A percentile compares a stretch with the other conserved stretches of the same genome.
Evolutionary conservation across 2,113 vertebrate species (phyloP).

Genomic region (Anolis sagrei): DNA sequence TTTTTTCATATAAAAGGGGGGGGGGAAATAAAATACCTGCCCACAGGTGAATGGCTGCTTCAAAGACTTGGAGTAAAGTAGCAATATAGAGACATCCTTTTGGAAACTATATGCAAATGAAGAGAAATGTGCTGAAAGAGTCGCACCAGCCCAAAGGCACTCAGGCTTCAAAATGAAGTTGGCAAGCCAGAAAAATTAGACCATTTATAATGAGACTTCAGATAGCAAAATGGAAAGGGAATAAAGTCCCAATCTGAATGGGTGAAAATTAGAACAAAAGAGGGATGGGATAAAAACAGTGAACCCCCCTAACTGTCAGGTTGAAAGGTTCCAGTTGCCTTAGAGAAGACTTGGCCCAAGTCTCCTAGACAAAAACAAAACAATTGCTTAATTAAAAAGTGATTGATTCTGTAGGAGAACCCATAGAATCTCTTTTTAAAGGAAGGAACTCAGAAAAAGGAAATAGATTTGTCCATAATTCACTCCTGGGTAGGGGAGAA

Average conservation of each 20-base stretch:
- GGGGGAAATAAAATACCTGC: constrained; percentile 60
- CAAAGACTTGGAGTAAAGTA: constrained; percentile 72
- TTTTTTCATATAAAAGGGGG: neutral
- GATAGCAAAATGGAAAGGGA: constrained; percentile 12
- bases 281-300: neutral
- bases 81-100: constrained; percentile 55
- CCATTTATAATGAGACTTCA: constrained; percentile 2
- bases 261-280: neutral
- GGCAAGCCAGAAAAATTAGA: constrained; percentile 76
- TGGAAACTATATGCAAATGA: constrained; percentile 66
- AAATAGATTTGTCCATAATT: constrained; percentile 41
- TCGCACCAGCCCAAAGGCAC: constrained; percentile 85
- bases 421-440: constrained; percentile 20
- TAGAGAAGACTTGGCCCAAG: constrained; percentile 23
- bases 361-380: constrained; percentile 28
- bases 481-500: constrained; percentile 50
- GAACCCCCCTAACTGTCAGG: constrained; percentile 13
- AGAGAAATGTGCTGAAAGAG: constrained; percentile 73
- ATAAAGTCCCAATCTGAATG: constrained; percentile 31
- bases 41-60: constrained; percentile 71
- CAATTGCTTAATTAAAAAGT: neutral
- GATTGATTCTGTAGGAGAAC: constrained; percentile 33
- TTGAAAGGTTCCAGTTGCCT: constrained; percentile 14
- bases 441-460: constrained; percentile 23
- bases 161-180: constrained; percentile 83